Evolutionary conservation across 2,113 vertebrate species (phyloP).

Genomic region (Thryonomys swinderianus): DNA sequence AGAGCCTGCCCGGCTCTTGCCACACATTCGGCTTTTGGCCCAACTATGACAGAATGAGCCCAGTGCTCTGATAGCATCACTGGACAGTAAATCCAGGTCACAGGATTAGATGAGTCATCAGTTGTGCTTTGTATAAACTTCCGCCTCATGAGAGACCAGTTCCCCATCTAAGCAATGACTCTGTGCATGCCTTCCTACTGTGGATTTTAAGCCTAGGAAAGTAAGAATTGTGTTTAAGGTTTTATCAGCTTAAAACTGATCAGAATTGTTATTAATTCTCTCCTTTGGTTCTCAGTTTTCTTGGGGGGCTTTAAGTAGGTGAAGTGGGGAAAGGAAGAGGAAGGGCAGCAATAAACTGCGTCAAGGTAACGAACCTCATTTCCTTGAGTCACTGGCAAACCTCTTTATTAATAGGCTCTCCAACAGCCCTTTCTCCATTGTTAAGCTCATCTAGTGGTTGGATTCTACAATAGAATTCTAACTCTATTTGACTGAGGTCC

Average conservation of each 20-base stretch:
- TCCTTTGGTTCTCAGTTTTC: background rate
- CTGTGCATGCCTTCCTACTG: background rate
- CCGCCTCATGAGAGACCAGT: background rate
- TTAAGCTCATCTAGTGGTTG: background rate
- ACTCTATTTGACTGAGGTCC: background rate
- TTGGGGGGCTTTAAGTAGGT: constrained; percentile 21
- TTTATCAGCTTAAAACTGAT: constrained; percentile 55
- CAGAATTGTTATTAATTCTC: constrained; percentile 16
- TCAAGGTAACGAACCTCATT: constrained; percentile 10
- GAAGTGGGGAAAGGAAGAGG: background rate
- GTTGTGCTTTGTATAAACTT: background rate
- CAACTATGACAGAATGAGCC: background rate
- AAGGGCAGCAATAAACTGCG: constrained; percentile 39
- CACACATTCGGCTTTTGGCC: background rate
- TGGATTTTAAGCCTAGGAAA: constrained; percentile 29
- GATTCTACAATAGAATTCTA: constrained; percentile 30
- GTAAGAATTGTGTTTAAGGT: constrained; percentile 34
- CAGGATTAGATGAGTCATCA: background rate
- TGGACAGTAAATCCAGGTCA: background rate
- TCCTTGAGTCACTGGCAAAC: constrained; percentile 14
- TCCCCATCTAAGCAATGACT: background rate
- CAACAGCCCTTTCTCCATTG: background rate
- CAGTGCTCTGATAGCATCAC: background rate
- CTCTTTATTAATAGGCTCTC: background rate
- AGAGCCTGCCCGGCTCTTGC: background rate